Evolutionary conservation across 1,140 invertebrate species (phyloP), one percentile per base, ranked within the genome.

Genomic region (Aphelinus atriplicis): DNA sequence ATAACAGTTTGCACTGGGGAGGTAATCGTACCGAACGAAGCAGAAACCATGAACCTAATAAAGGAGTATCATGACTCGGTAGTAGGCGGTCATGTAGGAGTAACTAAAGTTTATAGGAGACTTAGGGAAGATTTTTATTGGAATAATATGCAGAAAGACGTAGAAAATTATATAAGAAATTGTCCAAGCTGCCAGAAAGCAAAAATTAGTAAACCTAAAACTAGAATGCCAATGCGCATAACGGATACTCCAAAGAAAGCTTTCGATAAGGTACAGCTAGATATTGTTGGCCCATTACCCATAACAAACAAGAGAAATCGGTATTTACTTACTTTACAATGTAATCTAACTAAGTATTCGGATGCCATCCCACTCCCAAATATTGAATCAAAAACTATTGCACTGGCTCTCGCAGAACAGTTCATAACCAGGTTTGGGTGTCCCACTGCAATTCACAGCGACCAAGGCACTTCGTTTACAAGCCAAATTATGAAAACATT

Each of bases 71-170:
- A 26, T 26, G 26, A 26, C 26, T 26, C 26, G 26, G 26, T 26
- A 26, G 26, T 26, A 26, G 26, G 26, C 26, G 26, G 26, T 26
- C 26, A 26, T 26, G 26, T 0, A 80, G 50, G 82, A 83, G 2
- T 78, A 82, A 47, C 5, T 75, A 9, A 81, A 84, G 80, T 85
- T 83, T 5, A 82, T 79, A 6, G 73, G 80, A 50, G 80, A 80
- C 83, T 87, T 10, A 77, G 82, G 58, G 70, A 81, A 42, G 73
- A 83, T 53, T 86, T 77, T 71, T 84, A 79, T 77, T 87, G 84
- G 86, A 70, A 80, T 71, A 79, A 78, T 6, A 83, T 86, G 81
- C 83, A 81, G 62, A 66, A 81, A n/a, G 79, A 82, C 50, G 84
- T 87, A 6, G 80, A 81, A 71, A 78, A 80, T 7, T 85, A 81